Evolutionary conservation across 2,797 vertebrate species (phyloP).

Genomic region (Coilia nasus): DNA sequence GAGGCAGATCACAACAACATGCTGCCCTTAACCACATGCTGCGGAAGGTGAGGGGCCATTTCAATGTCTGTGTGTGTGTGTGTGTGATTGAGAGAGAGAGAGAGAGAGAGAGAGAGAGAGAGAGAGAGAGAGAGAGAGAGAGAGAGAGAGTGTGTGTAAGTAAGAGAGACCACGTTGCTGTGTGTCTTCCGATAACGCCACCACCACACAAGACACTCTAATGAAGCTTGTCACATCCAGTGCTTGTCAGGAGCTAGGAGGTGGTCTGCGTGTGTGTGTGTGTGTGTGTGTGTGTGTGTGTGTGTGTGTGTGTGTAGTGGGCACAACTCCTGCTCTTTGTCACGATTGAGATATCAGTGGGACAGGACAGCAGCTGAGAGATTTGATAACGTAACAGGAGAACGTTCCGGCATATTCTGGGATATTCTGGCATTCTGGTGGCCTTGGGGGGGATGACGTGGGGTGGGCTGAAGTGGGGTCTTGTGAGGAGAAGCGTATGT

Average conservation of each 20-base stretch:
- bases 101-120: too few relatives aligned
- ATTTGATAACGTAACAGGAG: not conserved
- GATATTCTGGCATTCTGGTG: not conserved
- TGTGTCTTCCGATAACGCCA: too few relatives aligned
- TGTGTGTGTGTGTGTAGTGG: not conserved
- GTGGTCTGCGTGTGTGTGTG: not conserved
- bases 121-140: too few relatives aligned
- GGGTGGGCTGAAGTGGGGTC: not conserved
- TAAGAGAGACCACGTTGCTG: too few relatives aligned
- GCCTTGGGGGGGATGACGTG: not conserved
- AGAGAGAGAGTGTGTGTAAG: too few relatives aligned
- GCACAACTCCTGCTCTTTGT: not conserved
- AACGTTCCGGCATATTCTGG: not conserved
- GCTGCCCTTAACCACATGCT: constrained; percentile 15
- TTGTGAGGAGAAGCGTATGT: not conserved
- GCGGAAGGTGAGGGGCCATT: constrained; percentile 4
- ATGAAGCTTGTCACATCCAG: too few relatives aligned
- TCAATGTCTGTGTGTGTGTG: not conserved
- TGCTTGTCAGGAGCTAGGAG: not conserved
- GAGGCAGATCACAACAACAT: constrained; percentile 20
- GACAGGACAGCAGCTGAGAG: not conserved
- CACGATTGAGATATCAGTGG: not conserved
- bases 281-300: not conserved
- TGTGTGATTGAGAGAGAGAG: not conserved
- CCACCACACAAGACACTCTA: too few relatives aligned